These are phyloP conservation scores for Archilochus colubris DNA, from an alignment of 2,113 vertebrate species.

Conservation along the genomic window DNA sequence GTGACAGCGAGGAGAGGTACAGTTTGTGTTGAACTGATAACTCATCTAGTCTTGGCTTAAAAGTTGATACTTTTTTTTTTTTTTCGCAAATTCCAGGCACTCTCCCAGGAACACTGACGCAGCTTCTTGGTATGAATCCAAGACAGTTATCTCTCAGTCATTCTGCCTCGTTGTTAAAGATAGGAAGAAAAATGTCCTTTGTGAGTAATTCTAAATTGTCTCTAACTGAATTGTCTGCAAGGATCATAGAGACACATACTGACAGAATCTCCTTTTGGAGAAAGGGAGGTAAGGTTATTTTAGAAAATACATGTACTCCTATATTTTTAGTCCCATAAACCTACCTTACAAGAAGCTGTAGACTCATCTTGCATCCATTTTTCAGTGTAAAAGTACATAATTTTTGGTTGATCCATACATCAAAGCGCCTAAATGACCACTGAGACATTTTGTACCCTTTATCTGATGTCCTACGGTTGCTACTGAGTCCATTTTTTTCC, in stretches of 20 bases:
- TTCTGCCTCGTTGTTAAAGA: not conserved
- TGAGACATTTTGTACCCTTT: not conserved
- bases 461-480: not conserved
- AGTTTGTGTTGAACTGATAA: not conserved
- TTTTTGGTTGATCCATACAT: not conserved
- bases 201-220: constrained; percentile 23
- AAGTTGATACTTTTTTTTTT: not conserved
- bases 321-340: not conserved
- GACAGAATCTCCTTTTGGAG: not conserved
- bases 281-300: not conserved
- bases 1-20: not conserved
- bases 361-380: not conserved
- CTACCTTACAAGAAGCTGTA: not conserved
- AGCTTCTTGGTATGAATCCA: constrained; percentile 21
- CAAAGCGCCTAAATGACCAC: not conserved
- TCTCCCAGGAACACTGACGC: not conserved
- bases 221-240: constrained; percentile 6
- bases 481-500: not conserved
- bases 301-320: not conserved
- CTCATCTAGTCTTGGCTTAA: not conserved
- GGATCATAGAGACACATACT: not conserved
- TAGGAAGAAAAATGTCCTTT: constrained; percentile 28
- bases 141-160: not conserved
- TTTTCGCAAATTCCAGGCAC: not conserved
- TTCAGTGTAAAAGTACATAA: not conserved